Base-by-base conservation (phyloP, 2,888 invertebrate species). In the Caenorhabditis sp. region DNA sequence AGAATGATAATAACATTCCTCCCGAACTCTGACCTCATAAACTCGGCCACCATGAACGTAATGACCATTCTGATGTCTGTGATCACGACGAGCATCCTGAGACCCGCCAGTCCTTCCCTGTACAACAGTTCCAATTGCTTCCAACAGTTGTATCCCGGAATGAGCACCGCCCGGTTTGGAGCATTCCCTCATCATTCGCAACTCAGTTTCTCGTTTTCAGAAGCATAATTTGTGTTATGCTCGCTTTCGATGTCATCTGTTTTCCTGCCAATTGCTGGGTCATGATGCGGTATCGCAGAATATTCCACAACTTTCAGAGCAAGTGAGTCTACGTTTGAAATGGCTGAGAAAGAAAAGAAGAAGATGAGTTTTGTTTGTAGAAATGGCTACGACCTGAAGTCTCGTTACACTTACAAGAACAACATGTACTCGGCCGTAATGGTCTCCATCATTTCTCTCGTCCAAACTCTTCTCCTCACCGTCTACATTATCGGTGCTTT, bases 81-180 rank as follows among this genome's bases (percentile, higher is more conserved):
- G 0, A 35, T 73, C 27, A 65, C 52, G 0, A 52, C 72, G 2
- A 58, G 58, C 17, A 7, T 27, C 8, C n/a, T 73, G 26, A 5
- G 32, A 17, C 56, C 72, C 5, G 15, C 9, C 0, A 13, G 27
- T 1, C 52, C 22, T 9, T 56, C 48, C 1, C 13, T 37, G 1
- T 58, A 35, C 35, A 73, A 50, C 17, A 63, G 52, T 37, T 27
- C 72, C 0, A 73, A 58, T 22, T 73, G 72, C 13, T 59, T 73
- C 13, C 72, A 73, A 8, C 72, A 73, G 37, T 26, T 53, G 6
- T 70, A 35, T 35, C 32, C 43, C 9, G 63, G 52, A 45, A 65
- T 65, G 50, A 4, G 35, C 7, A 59, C 63, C n/a, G 39, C 59
- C 13, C 50, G 24, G 62, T 62, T n/a, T 9, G 15, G n/a, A n/a